These are phyloP conservation scores for Rhodinocichla rosea DNA, from an alignment of 2,113 vertebrate genomes.

Conservation along the genomic window DNA sequence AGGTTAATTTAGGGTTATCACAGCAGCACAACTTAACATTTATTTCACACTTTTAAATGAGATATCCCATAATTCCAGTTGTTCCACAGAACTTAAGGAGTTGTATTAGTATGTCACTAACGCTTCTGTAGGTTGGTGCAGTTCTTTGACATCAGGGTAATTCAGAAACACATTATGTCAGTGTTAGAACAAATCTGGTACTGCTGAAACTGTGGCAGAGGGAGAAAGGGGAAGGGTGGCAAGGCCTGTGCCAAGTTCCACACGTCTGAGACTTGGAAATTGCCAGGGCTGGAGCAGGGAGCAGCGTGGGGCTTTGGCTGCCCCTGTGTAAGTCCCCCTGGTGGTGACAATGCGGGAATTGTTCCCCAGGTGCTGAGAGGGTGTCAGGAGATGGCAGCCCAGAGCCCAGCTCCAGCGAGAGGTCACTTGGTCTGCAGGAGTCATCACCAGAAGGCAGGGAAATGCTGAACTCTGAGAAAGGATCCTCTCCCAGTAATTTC, in stretches of 20 bases:
- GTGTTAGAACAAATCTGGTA: not conserved
- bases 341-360: not conserved
- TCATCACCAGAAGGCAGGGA: conserved; percentile 5
- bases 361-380: conserved; percentile 63
- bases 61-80: not conserved
- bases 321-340: not conserved
- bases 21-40: not conserved
- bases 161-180: not conserved
- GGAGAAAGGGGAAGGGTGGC: not conserved
- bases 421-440: conserved; percentile 27
- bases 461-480: not conserved
- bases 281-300: not conserved
- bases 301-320: not conserved
- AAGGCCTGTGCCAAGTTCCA: not conserved
- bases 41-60: not conserved
- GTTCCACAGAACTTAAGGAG: not conserved
- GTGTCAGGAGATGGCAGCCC: conserved; percentile 8
- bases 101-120: not conserved
- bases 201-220: not conserved
- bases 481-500: not conserved
- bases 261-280: not conserved
- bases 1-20: not conserved
- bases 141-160: not conserved
- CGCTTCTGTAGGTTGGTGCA: not conserved
- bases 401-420: conserved; percentile 1